phyloP scores from a whole-genome alignment of 2,797 vertebrate genomes.

The Gastrophryne carolinensis region DNA sequence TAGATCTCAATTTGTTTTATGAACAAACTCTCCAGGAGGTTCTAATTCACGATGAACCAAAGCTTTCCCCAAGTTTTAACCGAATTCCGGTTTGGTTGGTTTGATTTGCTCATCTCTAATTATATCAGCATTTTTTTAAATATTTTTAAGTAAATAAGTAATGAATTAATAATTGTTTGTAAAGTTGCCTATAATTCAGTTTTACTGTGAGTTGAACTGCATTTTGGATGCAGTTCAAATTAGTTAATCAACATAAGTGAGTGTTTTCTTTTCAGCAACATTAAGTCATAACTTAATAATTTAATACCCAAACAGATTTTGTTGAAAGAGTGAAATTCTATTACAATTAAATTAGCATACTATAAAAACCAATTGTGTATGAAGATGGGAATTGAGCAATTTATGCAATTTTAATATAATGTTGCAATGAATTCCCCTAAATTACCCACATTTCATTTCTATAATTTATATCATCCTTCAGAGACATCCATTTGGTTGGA shows the following conservation, averaged over 20 bases:
- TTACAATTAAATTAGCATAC: neutral
- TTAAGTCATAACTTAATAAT: neutral
- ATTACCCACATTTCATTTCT: conserved; percentile 25
- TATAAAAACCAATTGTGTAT: conserved; percentile 24
- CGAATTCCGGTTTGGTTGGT: too few species aligned
- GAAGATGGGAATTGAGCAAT: conserved; percentile 4
- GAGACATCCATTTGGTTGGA: neutral
- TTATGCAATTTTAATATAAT: conserved; percentile 23
- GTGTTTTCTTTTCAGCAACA: neutral
- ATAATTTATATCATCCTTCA: neutral
- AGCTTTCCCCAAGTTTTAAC: too few species aligned
- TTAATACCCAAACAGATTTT: neutral
- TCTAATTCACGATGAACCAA: too few species aligned
- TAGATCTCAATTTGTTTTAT: too few species aligned
- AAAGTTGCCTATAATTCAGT: too few species aligned
- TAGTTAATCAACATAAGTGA: neutral
- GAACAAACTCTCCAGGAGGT: too few species aligned
- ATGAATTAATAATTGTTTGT: too few species aligned
- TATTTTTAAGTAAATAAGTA: too few species aligned
- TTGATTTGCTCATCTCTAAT: neutral
- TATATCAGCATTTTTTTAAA: neutral
- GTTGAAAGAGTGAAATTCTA: neutral
- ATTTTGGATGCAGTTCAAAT: neutral
- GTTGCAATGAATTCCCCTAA: conserved; percentile 32
- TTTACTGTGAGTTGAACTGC: neutral